A percentile compares a stretch with the other conserved stretches of the same genome.
phyloP scores from a whole-genome alignment of 2,797 vertebrate genomes.

The Mus minutoides region DNA sequence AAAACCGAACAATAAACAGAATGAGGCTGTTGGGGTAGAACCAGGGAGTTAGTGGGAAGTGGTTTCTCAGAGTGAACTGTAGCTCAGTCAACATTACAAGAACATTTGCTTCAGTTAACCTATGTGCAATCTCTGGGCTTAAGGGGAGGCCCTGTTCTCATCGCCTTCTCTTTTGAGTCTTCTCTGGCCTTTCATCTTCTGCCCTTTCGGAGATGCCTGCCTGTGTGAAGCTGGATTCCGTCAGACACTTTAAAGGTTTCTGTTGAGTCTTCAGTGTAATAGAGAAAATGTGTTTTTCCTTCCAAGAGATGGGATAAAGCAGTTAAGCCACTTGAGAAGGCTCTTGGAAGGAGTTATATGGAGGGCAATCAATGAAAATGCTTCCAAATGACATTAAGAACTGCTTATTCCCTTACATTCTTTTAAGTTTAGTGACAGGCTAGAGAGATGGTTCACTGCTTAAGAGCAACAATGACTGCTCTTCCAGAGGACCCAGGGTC shows the following conservation, averaged over 20 bases:
- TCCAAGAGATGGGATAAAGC: not conserved
- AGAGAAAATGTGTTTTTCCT: slow-evolving; percentile 35
- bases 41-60: slow-evolving; percentile 64
- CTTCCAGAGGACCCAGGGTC: not conserved
- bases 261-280: not conserved
- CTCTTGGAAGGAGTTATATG: not conserved
- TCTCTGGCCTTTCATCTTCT: not conserved
- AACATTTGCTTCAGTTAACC: slow-evolving; percentile 49
- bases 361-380: not conserved
- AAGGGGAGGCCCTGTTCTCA: rapidly evolving
- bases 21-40: not conserved
- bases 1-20: slow-evolving; percentile 49
- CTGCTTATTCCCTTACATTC: not conserved
- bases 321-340: not conserved
- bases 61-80: slow-evolving; percentile 64
- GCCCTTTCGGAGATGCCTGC: not conserved
- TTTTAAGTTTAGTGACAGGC: not conserved
- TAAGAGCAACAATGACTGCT: not conserved
- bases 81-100: slow-evolving; percentile 35
- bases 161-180: slow-evolving; percentile 14
- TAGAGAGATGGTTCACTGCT: not conserved
- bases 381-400: slow-evolving; percentile 14
- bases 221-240: not conserved
- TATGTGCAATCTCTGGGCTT: not conserved
- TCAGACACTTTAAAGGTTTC: not conserved